Evolutionary conservation across 2,888 invertebrate species (phyloP), one percentile per base, ranked within the genome.

Genomic region (Drosophila fulvimacula): DNA sequence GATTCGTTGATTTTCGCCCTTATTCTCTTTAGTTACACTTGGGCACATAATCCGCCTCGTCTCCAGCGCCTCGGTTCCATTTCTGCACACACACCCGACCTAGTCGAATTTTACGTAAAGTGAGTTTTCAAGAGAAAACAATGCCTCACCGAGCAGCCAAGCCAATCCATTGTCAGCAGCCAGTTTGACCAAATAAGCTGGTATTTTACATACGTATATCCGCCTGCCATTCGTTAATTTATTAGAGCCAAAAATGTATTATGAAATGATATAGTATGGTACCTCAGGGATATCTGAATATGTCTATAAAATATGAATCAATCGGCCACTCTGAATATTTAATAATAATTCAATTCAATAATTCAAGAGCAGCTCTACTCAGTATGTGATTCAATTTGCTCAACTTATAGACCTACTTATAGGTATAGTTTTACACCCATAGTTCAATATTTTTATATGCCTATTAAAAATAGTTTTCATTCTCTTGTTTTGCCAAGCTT

Each of bases 1-100:
- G 91, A 90, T 90, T 91, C 91, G 88, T 89, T 91, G 91, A 86
- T 91, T 90, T 89, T 91, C 91, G 90, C 91, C 91, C 91, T 88
- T 90, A 90, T 89, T 90, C 90, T 84, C 90, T 90, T 91, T 90
- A 90, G 90, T 90, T 90, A 90, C 91, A 91, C 90, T 90, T 90
- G 88, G 91, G 85, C 88, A 84, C 88, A 89, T 90, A 90, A 88
- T 88, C 88, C 90, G 82, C 85, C 83, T 84, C 81, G 80, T 81
- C 85, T 52, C 52, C 81, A 83, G 80, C 87, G 76, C 79, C 76
- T 68, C 73, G 55, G 66, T 76, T 76, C 48, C 70, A 62, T 76
- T 77, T 73, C 59, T 75, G 71, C 71, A 53, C 55, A 56, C 34
- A 61, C 41, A 42, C 2, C 30, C 53, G 36, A 55, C 51, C 58